Base-by-base conservation (phyloP, 2,888 invertebrate genomes). In the Choreutis nemorana region DNA sequence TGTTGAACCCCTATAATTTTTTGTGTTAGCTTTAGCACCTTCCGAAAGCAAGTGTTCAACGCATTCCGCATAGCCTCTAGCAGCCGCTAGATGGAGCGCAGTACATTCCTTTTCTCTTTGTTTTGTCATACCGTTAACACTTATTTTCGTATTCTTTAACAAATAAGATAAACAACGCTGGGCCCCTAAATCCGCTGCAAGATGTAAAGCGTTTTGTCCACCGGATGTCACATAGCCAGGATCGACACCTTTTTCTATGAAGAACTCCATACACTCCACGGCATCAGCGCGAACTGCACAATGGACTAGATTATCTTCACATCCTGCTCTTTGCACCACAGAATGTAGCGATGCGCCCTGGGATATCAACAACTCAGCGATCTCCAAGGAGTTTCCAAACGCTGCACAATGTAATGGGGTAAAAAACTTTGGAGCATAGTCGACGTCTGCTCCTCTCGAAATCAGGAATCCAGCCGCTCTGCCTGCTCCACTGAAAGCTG, bases 401-500 rank as follows among this genome's bases (percentile, higher is more conserved):
- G 94, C 93, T 2, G 94, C 91, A 53, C 91, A 93, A 55, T 95
- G 94, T 29, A 95, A 77, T 0, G 94, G 91, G 14, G 90, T 87
- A 48, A 89, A 90, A 39, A 85, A 84, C 59, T 87, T 87, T 20
- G 84, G 83, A 13, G 84, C 81, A 22, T 83, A 81, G 58, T 89
- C 87, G 0, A 89, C 81, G 45, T 87, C 87, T 32, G 87, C 83
- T 0, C 87, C 88, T 38, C 86, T 82, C 3, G 83, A 72, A 11
- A 91, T 79, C 30, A 92, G 71, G 52, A 84, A 88, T 28, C 83
- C 80, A 1, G 86, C 83, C n/a, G 88, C 85, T 23, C 85, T 82
- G 16, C 85, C 66, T 33, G 87, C 89, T 1, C 90, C 89, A 48
- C 89, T 89, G 45, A 91, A 91, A 0, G 91, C 85, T 2, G 87